Percentiles rank a stretch among this genome's conserved stretches.
Conservation (phyloP, 23 tunicate species). For the Trididemnum nubilum region DNA sequence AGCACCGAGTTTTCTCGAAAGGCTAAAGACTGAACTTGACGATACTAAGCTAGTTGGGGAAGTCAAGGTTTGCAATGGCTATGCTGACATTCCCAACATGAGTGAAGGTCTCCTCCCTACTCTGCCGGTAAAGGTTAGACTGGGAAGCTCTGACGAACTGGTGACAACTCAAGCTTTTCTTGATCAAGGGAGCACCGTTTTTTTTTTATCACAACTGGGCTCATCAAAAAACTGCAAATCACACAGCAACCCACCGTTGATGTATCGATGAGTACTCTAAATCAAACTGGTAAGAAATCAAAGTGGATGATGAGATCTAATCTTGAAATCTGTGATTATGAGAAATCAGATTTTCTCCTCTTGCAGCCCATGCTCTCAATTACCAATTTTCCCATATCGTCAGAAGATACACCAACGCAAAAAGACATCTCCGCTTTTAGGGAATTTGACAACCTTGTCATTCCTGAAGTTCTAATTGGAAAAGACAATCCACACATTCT, state of each 20-base stretch:
- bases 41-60: background rate
- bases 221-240: constrained; percentile 30
- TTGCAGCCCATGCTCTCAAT: constrained; percentile 20
- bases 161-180: constrained; percentile 44
- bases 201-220: constrained; percentile 16
- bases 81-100: background rate
- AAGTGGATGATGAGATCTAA: background rate
- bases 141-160: background rate
- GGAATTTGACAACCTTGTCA: background rate
- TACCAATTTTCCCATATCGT: background rate
- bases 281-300: background rate
- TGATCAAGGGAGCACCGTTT: constrained; percentile 41
- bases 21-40: background rate
- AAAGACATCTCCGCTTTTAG: background rate
- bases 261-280: background rate
- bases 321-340: background rate
- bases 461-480: constrained; percentile 19
- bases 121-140: constrained; percentile 28
- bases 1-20: background rate
- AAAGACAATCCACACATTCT: constrained; percentile 30
- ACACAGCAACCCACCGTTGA: background rate
- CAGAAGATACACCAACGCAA: constrained; percentile 5
- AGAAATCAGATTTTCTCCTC: background rate
- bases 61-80: constrained; percentile 17
- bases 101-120: constrained; percentile 17